Evolutionary conservation across 2,113 vertebrate genomes (phyloP), one percentile per base, ranked within the genome.

Genomic region (Syngnathoides biaculeatus): DNA sequence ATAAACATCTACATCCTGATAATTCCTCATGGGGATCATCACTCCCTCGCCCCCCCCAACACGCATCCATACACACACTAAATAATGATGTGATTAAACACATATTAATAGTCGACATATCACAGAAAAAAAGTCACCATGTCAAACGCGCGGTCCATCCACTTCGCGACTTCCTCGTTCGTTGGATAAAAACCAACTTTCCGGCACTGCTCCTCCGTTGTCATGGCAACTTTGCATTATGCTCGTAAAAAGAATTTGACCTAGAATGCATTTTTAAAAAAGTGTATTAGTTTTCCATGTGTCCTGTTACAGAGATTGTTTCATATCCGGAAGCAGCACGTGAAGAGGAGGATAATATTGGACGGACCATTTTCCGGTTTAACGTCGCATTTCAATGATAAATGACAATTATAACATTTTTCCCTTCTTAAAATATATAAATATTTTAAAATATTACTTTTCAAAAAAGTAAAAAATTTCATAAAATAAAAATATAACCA

Each of bases 91-190:
- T 35, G 30, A 3, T 6, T 35, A 5, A 35, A 35, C 2, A 50
- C 19, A 14, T 20, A n/a, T 50, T n/a, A n/a, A 50, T 20, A 50
- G 20, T n/a, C 19, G 45, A 47, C 20, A 1, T 4, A 20, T 50
- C 17, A 35, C 30, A 35, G 30, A 35, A 35, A 35, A 35, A 35
- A 30, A 57, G 10, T 63, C 50, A 92, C 92, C 93, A 92, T 89
- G 30, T 89, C 80, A 66, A 93, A 93, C 5, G 92, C 92, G 42
- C 68, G 73, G 53, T 50, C 17, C 91, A 93, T 92, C 92, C 92
- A 93, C 19, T 35, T 78, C 22, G 87, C 65, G 1, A 85, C 57
- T 1, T 93, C 92, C 48, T 76, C 83, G 3, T 84, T 73, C n/a
- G 50, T 76, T 5, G 87, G 86, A 60, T 24, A 69, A 56, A 83